Percentiles rank a stretch among this genome's conserved stretches.
phyloP scores from a whole-genome alignment of 2,888 invertebrate genomes.

The Tenthredo scrophulariae region DNA sequence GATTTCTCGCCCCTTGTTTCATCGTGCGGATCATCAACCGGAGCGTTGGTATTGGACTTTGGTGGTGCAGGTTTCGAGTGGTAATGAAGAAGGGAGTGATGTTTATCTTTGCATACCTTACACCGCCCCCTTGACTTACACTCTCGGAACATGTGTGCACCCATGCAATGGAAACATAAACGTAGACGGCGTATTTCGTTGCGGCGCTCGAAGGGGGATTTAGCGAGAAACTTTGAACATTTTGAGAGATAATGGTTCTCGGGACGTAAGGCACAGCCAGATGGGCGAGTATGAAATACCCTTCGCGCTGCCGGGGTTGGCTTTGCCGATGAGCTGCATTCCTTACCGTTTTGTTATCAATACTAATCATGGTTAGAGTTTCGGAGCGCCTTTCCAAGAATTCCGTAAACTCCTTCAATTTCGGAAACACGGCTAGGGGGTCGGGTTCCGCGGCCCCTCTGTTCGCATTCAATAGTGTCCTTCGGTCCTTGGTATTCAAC shows the following conservation, averaged over 20 bases:
- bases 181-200: neutral
- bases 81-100: slow-evolving; percentile 30
- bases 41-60: neutral
- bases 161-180: slow-evolving; percentile 51
- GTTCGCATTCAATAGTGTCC: neutral
- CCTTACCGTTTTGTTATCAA: neutral
- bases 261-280: neutral
- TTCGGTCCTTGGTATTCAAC: neutral
- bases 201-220: neutral
- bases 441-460: neutral
- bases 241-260: slow-evolving; percentile 7
- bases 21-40: neutral
- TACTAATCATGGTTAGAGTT: slow-evolving; percentile 16
- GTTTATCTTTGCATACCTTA: neutral
- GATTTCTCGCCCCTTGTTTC: neutral
- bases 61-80: neutral
- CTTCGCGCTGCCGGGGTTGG: neutral
- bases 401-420: slow-evolving; percentile 7
- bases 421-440: neutral
- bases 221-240: slow-evolving; percentile 20
- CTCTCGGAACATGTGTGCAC: neutral
- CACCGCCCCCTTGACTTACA: slow-evolving; percentile 18
- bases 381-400: slow-evolving; percentile 37
- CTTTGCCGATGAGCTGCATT: neutral
- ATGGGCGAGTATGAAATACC: slow-evolving; percentile 27